A percentile compares a stretch with the other conserved stretches of the same genome.
phyloP scores from a whole-genome alignment of 2,888 invertebrate genomes.

The Caenorhabditis afra region DNA sequence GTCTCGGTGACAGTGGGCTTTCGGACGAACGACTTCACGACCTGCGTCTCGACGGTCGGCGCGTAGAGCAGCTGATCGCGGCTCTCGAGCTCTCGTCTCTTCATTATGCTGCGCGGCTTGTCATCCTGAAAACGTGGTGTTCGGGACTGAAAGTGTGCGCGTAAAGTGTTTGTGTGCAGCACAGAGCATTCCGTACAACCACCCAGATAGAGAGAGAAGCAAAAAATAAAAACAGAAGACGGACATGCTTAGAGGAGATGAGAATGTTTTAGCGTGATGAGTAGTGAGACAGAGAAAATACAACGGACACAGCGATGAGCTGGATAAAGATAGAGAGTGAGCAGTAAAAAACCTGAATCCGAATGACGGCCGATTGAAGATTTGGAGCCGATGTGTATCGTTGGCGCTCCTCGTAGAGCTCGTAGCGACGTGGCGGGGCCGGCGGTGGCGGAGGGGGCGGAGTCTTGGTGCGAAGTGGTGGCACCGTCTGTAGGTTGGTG shows the following conservation, averaged over 20 bases:
- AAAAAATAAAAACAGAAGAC: conserved; percentile 1
- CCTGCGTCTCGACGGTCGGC: conserved; percentile 64
- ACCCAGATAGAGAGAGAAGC: conserved; percentile 16
- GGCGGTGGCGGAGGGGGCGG: conserved; percentile 57
- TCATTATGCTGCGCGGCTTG: conserved; percentile 76
- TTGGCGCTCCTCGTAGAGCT: conserved; percentile 48
- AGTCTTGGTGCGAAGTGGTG: conserved; percentile 57
- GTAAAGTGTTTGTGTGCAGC: too few relatives aligned
- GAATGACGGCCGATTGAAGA: conserved; percentile 61
- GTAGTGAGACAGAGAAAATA: too few relatives aligned
- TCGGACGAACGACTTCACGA: conserved; percentile 61
- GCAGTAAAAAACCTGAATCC: conserved; percentile 61
- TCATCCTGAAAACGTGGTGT: conserved; percentile 69
- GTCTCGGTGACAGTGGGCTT: conserved; percentile 79
- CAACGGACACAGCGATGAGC: too few relatives aligned
- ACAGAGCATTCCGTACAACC: too few relatives aligned
- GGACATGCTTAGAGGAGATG: too few relatives aligned
- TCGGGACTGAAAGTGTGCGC: neutral
- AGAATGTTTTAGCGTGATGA: too few relatives aligned
- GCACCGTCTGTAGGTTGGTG: conserved; percentile 54
- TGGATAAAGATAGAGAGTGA: too few relatives aligned
- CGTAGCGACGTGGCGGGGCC: conserved; percentile 30
- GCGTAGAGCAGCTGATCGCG: conserved; percentile 72
- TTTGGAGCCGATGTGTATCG: conserved; percentile 60
- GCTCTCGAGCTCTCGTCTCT: conserved; percentile 74